Base-by-base conservation (phyloP, 2,113 vertebrate species). In the Podarcis raffonei region DNA sequence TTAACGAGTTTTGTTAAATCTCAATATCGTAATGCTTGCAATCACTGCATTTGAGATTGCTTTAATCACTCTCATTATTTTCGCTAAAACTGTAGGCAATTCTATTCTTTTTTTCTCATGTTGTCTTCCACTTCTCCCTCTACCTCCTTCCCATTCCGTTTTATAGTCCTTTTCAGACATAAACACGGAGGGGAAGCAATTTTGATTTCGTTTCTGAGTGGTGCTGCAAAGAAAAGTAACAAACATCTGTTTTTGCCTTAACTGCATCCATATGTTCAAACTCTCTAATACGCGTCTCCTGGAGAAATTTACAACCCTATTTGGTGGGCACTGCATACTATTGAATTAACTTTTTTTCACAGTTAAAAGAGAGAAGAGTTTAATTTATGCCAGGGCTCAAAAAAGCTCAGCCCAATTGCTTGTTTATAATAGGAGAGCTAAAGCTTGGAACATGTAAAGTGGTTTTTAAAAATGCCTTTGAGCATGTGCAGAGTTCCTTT, bases 191-290 rank as follows among this genome's bases (percentile, higher is more conserved):
- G 95, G 95, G 97, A 97, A 92, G 91, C 92, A 96, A 93, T 96
- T 95, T 96, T 95, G 91, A 95, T 90, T 96, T 94, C 90, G 89
- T 95, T 95, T 96, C 95, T 96, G 91, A 93, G 85, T 95, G 91
- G 93, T 96, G 93, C 95, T 96, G 96, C 94, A 94, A 94, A 96
- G 93, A 96, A 96, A 95, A 96, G 92, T 94, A 96, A 95, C 90
- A 90, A 95, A 94, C 93, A 93, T 97, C 93, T 96, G 95, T 97
- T 96, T 96, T 97, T 97, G 96, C 94, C 94, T 95, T 97, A 97
- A 97, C 94, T 95, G 92, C 91, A 94, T 96, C 96, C 96, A 97
- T 95, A 95, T 97, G 96, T 96, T 96, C 93, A 96, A 93, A 85
- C 91, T 96, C 93, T 94, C 94, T 93, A 93, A 92, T 95, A 85